phyloP scores from a whole-genome alignment of 2,113 vertebrate genomes.

The Hucho hucho region DNA sequence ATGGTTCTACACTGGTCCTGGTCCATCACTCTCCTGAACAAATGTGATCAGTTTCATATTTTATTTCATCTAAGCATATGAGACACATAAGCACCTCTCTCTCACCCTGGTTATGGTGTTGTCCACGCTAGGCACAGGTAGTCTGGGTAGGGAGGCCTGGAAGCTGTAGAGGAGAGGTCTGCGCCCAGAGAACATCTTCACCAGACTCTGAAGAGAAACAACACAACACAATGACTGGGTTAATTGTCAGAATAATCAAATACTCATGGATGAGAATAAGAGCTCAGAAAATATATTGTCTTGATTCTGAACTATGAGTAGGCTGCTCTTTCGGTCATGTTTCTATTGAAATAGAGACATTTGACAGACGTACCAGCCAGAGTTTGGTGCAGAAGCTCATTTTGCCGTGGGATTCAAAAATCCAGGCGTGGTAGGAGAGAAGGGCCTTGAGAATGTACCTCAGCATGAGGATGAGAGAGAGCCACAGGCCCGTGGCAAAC shows the following conservation, averaged over 20 bases:
- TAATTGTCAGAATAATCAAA: background rate
- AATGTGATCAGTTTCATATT: too few species aligned
- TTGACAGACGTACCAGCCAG: constrained; percentile 79
- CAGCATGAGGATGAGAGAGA: constrained; percentile 82
- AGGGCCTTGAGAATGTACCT: constrained; percentile 83
- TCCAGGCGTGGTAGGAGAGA: constrained; percentile 93
- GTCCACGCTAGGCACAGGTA: constrained; percentile 84
- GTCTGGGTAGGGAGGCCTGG: constrained; percentile 87
- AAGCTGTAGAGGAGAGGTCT: constrained; percentile 93
- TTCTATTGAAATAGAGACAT: background rate
- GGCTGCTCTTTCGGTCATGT: background rate
- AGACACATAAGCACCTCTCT: background rate
- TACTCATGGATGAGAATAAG: too few species aligned
- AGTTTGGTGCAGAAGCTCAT: constrained; percentile 80
- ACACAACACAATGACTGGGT: constrained; percentile 15
- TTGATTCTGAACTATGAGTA: too few species aligned
- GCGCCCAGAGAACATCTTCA: constrained; percentile 82
- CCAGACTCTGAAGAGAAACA: constrained; percentile 65
- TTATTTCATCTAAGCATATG: too few species aligned
- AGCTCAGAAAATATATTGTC: too few species aligned
- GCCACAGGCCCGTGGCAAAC: constrained; percentile 88
- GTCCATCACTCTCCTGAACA: too few species aligned
- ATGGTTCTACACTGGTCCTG: too few species aligned
- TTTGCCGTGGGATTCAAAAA: constrained; percentile 89
- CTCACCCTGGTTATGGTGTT: constrained; percentile 86